A percentile compares a stretch with the other conserved stretches of the same genome.
Conservation (phyloP, 2,888 invertebrate genomes). For the Bombyx huttoni region DNA sequence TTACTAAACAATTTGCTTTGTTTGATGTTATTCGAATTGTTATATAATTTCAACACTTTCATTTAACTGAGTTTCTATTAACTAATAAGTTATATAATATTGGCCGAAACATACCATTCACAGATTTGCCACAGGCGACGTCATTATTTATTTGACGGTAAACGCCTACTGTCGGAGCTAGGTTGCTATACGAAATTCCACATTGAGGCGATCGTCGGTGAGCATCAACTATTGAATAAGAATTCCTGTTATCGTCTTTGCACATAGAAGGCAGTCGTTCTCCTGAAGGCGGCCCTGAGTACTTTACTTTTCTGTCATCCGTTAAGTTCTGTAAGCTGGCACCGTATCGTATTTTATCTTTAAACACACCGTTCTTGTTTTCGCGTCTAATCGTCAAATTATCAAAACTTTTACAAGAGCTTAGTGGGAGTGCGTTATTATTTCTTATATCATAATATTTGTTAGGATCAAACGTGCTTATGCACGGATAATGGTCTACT, state of each 20-base stretch:
- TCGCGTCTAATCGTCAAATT: slow-evolving; percentile 46
- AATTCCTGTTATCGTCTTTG: slow-evolving; percentile 41
- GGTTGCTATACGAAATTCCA: slow-evolving; percentile 34
- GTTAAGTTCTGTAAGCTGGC: slow-evolving; percentile 53
- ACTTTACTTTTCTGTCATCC: slow-evolving; percentile 45
- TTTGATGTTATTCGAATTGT: neutral
- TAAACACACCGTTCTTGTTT: slow-evolving; percentile 23
- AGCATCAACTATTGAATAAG: slow-evolving; percentile 51
- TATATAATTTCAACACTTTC: neutral
- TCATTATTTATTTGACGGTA: slow-evolving; percentile 56
- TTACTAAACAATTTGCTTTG: neutral
- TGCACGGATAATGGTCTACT: slow-evolving; percentile 47
- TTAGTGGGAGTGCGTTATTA: slow-evolving; percentile 42
- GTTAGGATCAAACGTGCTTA: slow-evolving; percentile 47
- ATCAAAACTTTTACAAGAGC: slow-evolving; percentile 63
- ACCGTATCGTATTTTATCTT: slow-evolving; percentile 41
- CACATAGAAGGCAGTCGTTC: slow-evolving; percentile 21
- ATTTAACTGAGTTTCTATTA: neutral
- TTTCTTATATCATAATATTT: slow-evolving; percentile 52
- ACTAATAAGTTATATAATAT: neutral
- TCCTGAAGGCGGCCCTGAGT: slow-evolving; percentile 43
- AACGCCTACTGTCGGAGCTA: slow-evolving; percentile 49
- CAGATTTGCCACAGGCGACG: slow-evolving; percentile 21
- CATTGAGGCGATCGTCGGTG: slow-evolving; percentile 34
- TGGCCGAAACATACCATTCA: slow-evolving; percentile 24